Base-by-base conservation (phyloP, 1,140 invertebrate species). In the Nylanderia fulva region DNA sequence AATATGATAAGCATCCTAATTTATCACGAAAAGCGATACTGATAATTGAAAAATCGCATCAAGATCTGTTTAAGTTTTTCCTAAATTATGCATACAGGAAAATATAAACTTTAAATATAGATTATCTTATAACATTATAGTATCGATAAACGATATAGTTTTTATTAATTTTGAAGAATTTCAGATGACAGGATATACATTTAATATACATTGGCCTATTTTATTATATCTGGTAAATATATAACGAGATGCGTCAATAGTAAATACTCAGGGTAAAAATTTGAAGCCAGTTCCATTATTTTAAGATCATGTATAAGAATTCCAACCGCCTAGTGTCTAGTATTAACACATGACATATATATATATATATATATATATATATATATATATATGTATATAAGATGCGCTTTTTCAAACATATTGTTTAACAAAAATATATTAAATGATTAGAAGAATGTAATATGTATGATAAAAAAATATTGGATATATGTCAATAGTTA, bases 211-310 rank as follows among this genome's bases (percentile, higher is more conserved):
- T 80, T 69, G 87, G 87, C 87, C 87, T 89, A 89, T 15, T 15
- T 27, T 56, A 68, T 39, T 54, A 36, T 60, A 52, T 79, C 42
- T 54, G 1, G 24, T 27, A 64, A 84, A 80, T 36, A 15, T 36
- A 72, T 82, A 74, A 63, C 64, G 45, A 48, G 27, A 27, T 29
- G 13, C 18, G 36, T 33, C 56, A 85, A 85, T 87, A 79, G 86
- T 11, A 60, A 72, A 74, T 61, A 74, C 76, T 89, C 87, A 88
- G 77, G 71, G 71, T 86, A 77, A 85, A 85, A 56, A 36, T 82
- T 39, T 75, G 21, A 82, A 88, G 83, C 13, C 48, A 88, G 58
- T 84, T 86, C 39, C 33, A 84, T 86, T 48, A 64, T 11, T 48
- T 77, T 71, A 84, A 80, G 39, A 86, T 79, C 61, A 69, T 68